Conservation (phyloP, 2,888 invertebrate genomes). For the Drosophila melanosoma region DNA sequence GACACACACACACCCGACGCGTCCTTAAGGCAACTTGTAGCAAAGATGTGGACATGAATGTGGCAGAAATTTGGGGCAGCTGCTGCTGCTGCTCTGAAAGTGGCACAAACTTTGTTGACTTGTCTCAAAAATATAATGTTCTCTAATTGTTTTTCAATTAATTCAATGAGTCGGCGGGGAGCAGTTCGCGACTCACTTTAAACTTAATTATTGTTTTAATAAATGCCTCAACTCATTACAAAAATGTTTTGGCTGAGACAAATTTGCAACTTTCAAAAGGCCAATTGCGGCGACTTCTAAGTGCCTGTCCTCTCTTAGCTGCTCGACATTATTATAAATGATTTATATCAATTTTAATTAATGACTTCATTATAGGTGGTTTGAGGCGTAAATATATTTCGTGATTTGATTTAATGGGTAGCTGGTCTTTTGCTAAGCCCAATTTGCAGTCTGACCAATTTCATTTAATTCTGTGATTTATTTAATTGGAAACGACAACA, state of each 20-base stretch:
- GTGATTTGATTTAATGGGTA: conserved; percentile 30
- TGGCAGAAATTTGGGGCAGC: conserved; percentile 9
- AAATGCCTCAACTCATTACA: conserved; percentile 19
- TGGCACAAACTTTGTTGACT: conserved; percentile 48
- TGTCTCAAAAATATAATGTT: conserved; percentile 23
- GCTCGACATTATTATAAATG: conserved; percentile 42
- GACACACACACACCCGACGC: neutral
- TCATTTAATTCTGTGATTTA: conserved; percentile 30
- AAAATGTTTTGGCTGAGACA: conserved; percentile 31
- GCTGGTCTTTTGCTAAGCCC: conserved; percentile 21
- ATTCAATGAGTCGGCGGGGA: conserved; percentile 25
- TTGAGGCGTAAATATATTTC: conserved; percentile 6
- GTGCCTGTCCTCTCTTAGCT: conserved; percentile 13
- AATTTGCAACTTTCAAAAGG: conserved; percentile 20
- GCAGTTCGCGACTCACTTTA: conserved; percentile 30
- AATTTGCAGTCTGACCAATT: conserved; percentile 29
- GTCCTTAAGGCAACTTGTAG: conserved; percentile 2
- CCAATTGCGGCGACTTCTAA: conserved; percentile 42
- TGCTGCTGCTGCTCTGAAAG: conserved; percentile 14
- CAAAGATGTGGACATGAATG: conserved; percentile 8
- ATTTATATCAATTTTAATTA: conserved; percentile 52
- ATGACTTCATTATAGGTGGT: conserved; percentile 26
- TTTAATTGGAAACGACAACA: conserved; percentile 58
- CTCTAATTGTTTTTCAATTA: conserved; percentile 72
- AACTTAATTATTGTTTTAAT: conserved; percentile 52